Evolutionary conservation across 2,888 invertebrate genomes (phyloP).

Genomic region (Sialis fuliginosa): DNA sequence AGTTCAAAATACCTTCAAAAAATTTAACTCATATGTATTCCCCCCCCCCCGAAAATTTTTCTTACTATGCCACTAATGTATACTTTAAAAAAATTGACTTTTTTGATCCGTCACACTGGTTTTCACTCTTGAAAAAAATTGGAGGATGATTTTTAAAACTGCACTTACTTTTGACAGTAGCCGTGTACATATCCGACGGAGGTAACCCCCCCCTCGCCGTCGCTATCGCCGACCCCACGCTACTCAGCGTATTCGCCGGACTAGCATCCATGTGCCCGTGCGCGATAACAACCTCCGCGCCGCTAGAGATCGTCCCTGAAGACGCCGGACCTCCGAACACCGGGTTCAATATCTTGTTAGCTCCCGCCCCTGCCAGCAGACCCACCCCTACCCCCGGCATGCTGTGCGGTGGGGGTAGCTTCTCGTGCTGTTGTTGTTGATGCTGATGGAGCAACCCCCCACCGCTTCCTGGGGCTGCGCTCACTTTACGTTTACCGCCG

Average conservation of each 20-base stretch:
- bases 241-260: constrained; percentile 17
- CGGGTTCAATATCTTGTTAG: constrained; percentile 1
- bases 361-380: not conserved
- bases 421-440: constrained; percentile 16
- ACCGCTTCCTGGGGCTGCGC: constrained; percentile 11
- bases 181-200: constrained; percentile 29
- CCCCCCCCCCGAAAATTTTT: too few relatives aligned
- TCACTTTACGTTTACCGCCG: constrained; percentile 10
- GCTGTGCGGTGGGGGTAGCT: constrained; percentile 14
- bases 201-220: constrained; percentile 23
- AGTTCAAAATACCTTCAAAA: too few relatives aligned
- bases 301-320: constrained; percentile 37
- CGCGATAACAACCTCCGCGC: constrained; percentile 10
- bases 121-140: too few relatives aligned
- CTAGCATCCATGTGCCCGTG: not conserved
- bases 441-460: constrained; percentile 10
- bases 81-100: too few relatives aligned
- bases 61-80: too few relatives aligned
- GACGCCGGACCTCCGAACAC: constrained; percentile 18
- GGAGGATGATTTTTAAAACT: too few relatives aligned
- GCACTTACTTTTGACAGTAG: constrained; percentile 37
- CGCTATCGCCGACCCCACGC: constrained; percentile 22
- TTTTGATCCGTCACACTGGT: too few relatives aligned
- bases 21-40: too few relatives aligned
- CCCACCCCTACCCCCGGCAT: constrained; percentile 6